phyloP scores from a whole-genome alignment of 2,888 invertebrate species.

The Pammene fasciana region DNA sequence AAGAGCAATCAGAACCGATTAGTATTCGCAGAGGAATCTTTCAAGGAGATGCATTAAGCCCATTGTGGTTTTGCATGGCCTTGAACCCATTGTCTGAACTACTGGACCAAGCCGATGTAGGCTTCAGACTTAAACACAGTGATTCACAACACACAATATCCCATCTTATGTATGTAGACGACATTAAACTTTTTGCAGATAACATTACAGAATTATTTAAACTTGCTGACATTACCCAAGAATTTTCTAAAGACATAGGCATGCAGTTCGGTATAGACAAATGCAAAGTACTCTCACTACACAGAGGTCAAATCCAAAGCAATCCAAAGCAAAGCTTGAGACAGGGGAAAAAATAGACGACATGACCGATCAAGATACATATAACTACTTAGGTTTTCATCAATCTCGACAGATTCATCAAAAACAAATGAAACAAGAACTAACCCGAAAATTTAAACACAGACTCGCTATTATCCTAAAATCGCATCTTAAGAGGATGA shows the following conservation, averaged over 20 bases:
- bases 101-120: not conserved
- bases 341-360: conserved; percentile 25
- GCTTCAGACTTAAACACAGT: not conserved
- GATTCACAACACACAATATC: not conserved
- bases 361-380: conserved; percentile 32
- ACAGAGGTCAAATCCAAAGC: not conserved
- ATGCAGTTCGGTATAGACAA: conserved; percentile 39
- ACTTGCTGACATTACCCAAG: conserved; percentile 30
- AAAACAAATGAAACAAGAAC: conserved; percentile 37
- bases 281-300: conserved; percentile 25
- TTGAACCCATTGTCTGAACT: too few species aligned
- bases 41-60: too few species aligned
- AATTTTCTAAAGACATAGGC: conserved; percentile 22
- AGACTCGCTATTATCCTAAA: conserved; percentile 37
- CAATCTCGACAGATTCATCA: conserved; percentile 40
- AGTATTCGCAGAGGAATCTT: too few species aligned
- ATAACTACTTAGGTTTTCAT: conserved; percentile 43
- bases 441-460: conserved; percentile 35
- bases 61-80: too few species aligned
- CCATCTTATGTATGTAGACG: not conserved
- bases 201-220: not conserved
- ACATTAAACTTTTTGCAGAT: not conserved
- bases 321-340: not conserved
- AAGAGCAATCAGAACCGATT: conserved; percentile 6
- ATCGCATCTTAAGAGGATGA: too few species aligned